Evolutionary conservation across 2,113 vertebrate species (phyloP), one percentile per base, ranked within the genome.

Genomic region (Megaceryle torquata): DNA sequence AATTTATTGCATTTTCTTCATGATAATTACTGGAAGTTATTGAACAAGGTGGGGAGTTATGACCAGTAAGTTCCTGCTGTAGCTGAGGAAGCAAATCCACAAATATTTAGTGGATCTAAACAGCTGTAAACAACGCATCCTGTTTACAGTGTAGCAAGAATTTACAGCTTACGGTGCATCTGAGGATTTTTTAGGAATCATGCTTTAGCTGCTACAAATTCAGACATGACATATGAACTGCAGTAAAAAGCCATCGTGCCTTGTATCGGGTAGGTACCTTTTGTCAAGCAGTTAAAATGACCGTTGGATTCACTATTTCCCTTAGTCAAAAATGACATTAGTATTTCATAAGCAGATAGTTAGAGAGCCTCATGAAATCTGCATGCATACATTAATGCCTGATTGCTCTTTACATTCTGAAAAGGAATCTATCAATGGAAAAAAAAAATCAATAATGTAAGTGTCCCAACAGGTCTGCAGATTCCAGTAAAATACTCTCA

Each of bases 1-100:
- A 97, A 98, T 98, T 98, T 98, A 98, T 98, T 97, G 87, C 97
- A 94, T 97, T 97, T 97, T 96, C 97, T 98, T 98, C 96, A 53
- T 97, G 96, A 98, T 98, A 98, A 98, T 98, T 98, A 98, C 97
- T 98, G 98, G 97, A 98, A 98, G 97, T 97, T 98, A 98, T 98
- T 97, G 98, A 98, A 98, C 97, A 97, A 98, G 97, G 96, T 95
- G 97, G 89, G 97, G 97, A 98, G 91, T 98, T 98, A 98, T 97
- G 97, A 96, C 94, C 95, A 96, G 87, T 82, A 94, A 97, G 96
- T 96, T 97, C 90, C 96, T 97, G 90, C 96, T 96, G 25, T 76
- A 96, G 97, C 98, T 98, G 97, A 98, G 96, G 97, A 98, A 97
- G 97, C 98, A 98, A 97, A 98, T 98, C 96, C 96, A 96, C 91